Base-by-base conservation (phyloP, 2,113 vertebrate genomes). In the Athene noctua region DNA sequence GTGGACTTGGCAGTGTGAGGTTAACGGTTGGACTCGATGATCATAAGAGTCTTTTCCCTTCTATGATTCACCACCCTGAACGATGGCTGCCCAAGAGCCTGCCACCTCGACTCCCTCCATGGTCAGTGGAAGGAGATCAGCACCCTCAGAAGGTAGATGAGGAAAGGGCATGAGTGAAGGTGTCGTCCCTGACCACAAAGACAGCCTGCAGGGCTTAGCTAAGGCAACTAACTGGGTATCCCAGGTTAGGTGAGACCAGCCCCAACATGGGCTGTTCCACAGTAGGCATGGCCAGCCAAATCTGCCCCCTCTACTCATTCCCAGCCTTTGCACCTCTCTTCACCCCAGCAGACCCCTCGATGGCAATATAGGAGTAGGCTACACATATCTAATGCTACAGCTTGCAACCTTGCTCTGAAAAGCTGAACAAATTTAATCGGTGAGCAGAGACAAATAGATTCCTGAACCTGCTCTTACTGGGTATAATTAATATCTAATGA, bases 401-500 rank as follows among this genome's bases (percentile, higher is more conserved):
- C 59, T 65, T 58, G 71, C 87, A 85, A 42, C 44, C 1, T 4
- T 52, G 17, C 58, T 71, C 83, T 87, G 73, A 77, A 63, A 82
- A 90, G 62, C 90, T 27, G 63, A 47, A 80, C 40, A 63, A 49
- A 92, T 91, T 87, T 87, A 94, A 89, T 91, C 5, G 7, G 68
- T 10, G 73, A 93, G 62, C 38, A 26, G 94, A 94, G 86, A 94
- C 94, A 96, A 88, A 91, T 81, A 90, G 94, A 93, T 96, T 97
- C 77, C 92, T 94, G 95, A 92, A 81, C 90, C 67, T 92, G 96
- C 92, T 92, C 90, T 94, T 89, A 83, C 94, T 94, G 94, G 30
- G 88, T 86, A 57, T 91, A 96, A 97, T 97, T 97, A 95, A 97
- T 96, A 96, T 70, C 95, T 96, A 94, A 96, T 92, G 88, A 96